Percentiles rank a stretch among this genome's conserved stretches.
Conservation (phyloP, 2,797 vertebrate species). For the Crenuchus spilurus region DNA sequence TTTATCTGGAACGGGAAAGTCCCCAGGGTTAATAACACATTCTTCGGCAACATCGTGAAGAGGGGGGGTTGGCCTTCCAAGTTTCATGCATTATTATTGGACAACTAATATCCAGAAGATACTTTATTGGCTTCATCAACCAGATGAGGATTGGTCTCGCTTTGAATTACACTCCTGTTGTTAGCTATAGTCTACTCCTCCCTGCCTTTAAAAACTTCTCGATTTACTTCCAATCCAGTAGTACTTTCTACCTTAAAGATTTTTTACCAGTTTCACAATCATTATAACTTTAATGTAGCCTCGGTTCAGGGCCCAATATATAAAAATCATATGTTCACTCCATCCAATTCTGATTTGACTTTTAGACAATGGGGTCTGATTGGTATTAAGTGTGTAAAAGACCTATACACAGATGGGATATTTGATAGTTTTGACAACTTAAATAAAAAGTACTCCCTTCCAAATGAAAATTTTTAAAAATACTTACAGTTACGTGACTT, state of each 20-base stretch:
- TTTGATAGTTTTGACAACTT: constrained; percentile 16
- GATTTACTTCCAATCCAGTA: constrained; percentile 22
- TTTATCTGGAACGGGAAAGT: constrained; percentile 12
- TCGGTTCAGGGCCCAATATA: constrained; percentile 17
- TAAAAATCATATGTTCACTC: too few relatives aligned
- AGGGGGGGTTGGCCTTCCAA: constrained; percentile 15
- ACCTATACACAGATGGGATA: background rate
- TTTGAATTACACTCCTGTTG: constrained; percentile 1
- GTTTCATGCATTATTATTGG: constrained; percentile 17
- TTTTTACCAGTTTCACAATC: constrained; percentile 18
- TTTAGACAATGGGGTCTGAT: constrained; percentile 26
- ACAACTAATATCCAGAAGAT: constrained; percentile 27
- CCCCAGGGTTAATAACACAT: background rate
- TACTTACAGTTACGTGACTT: background rate
- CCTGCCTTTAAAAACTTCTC: constrained; percentile 9
- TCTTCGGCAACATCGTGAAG: background rate
- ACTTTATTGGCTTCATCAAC: constrained; percentile 13
- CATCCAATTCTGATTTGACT: background rate
- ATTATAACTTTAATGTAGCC: constrained; percentile 24
- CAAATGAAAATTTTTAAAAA: background rate
- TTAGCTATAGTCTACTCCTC: constrained; percentile 22
- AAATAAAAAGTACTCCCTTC: background rate
- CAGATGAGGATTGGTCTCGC: background rate
- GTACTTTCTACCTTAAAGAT: constrained; percentile 43
- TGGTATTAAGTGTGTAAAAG: constrained; percentile 11